These are phyloP conservation scores for Motacilla alba DNA, from an alignment of 2,113 vertebrate species.

Conservation along the genomic window DNA sequence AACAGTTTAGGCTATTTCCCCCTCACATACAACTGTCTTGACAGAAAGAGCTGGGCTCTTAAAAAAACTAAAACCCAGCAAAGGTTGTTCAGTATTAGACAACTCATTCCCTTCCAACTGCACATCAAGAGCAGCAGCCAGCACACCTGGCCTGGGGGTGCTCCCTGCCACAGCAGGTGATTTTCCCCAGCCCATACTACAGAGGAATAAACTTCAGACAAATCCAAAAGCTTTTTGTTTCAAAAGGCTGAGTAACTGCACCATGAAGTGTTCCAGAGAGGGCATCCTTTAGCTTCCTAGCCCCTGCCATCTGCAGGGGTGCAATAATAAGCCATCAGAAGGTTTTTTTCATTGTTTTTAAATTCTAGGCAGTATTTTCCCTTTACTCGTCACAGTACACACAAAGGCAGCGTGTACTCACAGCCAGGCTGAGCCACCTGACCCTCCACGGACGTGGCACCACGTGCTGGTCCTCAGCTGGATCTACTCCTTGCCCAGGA, in stretches of 20 bases:
- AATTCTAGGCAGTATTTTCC: background rate
- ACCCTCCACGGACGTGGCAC: fast-evolving
- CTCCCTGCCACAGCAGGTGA: background rate
- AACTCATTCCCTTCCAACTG: background rate
- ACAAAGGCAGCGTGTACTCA: background rate
- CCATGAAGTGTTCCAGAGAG: background rate
- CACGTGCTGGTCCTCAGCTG: background rate
- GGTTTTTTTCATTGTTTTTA: background rate
- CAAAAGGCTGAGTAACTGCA: background rate
- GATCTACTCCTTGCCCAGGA: background rate
- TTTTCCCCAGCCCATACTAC: background rate
- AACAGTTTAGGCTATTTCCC: background rate
- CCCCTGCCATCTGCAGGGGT: background rate
- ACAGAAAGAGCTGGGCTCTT: background rate
- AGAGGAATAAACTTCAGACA: background rate
- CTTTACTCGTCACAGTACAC: no score
- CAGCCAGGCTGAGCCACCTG: background rate
- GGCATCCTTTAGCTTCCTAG: background rate
- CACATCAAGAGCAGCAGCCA: background rate
- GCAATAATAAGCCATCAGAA: background rate
- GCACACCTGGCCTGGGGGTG: fast-evolving
- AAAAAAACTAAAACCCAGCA: background rate
- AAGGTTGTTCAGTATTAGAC: background rate
- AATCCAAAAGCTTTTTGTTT: background rate
- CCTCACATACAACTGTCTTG: background rate